These are phyloP conservation scores for Diarsia brunnea DNA, from an alignment of 2,888 invertebrate genomes.

Conservation along the genomic window DNA sequence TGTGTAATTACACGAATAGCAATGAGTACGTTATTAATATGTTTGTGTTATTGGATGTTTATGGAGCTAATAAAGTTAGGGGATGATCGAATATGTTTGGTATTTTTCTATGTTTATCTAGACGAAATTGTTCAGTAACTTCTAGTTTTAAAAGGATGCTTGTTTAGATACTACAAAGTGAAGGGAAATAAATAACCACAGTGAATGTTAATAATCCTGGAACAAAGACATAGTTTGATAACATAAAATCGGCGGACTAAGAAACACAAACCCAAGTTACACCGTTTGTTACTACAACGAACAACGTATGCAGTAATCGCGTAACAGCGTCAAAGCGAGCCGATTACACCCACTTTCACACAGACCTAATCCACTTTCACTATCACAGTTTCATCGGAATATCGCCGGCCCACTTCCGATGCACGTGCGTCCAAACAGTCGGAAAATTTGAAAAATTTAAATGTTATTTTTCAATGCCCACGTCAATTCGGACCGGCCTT, in stretches of 20 bases:
- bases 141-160: neutral
- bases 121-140: neutral
- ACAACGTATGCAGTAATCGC: constrained; percentile 33
- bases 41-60: constrained; percentile 18
- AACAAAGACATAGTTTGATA: neutral
- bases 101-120: neutral
- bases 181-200: neutral
- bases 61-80: constrained; percentile 6
- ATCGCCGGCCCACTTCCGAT: constrained; percentile 15
- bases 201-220: too few relatives aligned
- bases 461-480: constrained; percentile 67
- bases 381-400: constrained; percentile 14
- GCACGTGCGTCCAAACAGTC: constrained; percentile 34
- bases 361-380: constrained; percentile 48
- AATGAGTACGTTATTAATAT: constrained; percentile 32
- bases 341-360: constrained; percentile 59
- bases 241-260: neutral
- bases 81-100: constrained; percentile 3
- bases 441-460: constrained; percentile 58
- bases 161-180: neutral
- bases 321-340: constrained; percentile 51
- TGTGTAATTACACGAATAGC: constrained; percentile 15
- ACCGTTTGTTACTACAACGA: neutral
- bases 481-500: constrained; percentile 70
- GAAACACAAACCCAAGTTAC: neutral